A percentile compares a stretch with the other conserved stretches of the same genome.
phyloP scores from a whole-genome alignment of 2,797 vertebrate genomes.

The Microtus agrestis region DNA sequence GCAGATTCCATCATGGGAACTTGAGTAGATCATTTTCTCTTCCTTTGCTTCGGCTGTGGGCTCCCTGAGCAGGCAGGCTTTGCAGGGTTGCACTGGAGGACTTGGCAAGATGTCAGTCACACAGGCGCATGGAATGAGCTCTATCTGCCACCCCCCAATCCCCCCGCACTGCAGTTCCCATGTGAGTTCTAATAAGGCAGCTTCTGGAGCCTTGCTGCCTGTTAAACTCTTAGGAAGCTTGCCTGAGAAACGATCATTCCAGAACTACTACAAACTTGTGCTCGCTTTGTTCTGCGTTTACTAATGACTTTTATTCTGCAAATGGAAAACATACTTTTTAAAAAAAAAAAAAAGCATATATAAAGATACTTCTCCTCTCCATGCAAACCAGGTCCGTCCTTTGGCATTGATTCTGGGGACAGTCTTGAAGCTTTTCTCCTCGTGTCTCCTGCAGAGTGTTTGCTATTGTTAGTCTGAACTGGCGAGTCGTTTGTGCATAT shows the following conservation, averaged over 20 bases:
- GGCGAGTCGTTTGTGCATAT: background rate
- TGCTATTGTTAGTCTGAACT: background rate
- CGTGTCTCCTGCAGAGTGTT: background rate
- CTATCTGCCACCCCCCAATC: too few species aligned
- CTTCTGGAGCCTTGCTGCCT: background rate
- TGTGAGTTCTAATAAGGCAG: background rate
- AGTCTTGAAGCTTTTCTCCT: background rate
- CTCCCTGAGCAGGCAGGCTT: background rate
- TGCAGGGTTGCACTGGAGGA: background rate
- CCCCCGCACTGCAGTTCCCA: background rate
- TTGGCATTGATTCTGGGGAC: background rate
- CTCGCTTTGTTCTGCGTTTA: slow-evolving; percentile 38
- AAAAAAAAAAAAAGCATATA: background rate
- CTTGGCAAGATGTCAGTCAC: background rate
- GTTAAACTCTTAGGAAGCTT: background rate
- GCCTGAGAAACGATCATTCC: background rate
- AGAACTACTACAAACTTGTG: background rate
- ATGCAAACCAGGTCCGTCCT: background rate
- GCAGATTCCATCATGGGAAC: background rate
- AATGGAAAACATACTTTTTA: background rate
- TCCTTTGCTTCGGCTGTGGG: background rate
- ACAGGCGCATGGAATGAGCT: background rate
- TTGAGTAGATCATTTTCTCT: background rate
- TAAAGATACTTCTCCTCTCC: background rate
- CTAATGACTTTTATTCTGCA: slow-evolving; percentile 52